Evolutionary conservation across 1,140 invertebrate species (phyloP).

Genomic region (Neodiprion virginianus): DNA sequence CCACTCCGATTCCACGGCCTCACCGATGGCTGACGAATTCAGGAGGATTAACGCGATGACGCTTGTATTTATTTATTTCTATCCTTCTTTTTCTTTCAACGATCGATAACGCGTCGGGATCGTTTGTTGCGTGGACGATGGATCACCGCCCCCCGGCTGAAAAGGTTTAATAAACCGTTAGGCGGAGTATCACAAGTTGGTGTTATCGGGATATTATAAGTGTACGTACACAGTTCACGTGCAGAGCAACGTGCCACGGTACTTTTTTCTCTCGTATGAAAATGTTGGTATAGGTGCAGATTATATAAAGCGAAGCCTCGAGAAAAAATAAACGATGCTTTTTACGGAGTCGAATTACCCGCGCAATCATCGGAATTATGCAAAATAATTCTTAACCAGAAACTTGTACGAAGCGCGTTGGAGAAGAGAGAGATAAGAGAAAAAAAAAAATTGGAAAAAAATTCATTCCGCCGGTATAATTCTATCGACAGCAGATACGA

Average conservation of each 20-base stretch:
- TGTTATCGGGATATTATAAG: background rate
- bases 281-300: background rate
- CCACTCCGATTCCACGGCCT: background rate
- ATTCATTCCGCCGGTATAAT: no score
- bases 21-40: background rate
- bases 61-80: background rate
- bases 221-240: background rate
- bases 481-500: no score
- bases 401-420: background rate
- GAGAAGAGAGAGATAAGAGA: no score
- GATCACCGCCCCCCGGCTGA: background rate
- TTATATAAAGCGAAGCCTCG: no score
- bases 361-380: conserved; percentile 2
- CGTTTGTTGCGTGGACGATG: background rate
- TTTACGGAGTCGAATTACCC: background rate
- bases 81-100: background rate
- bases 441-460: no score
- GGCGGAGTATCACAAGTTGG: background rate
- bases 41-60: background rate
- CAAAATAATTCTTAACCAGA: background rate
- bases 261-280: background rate
- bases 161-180: conserved; percentile 6
- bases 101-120: background rate
- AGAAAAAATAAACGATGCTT: background rate
- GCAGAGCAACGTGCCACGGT: background rate